Percentiles rank a stretch among this genome's conserved stretches.
Evolutionary conservation across 2,113 vertebrate species (phyloP).

Genomic region (Falcunculus frontatus): DNA sequence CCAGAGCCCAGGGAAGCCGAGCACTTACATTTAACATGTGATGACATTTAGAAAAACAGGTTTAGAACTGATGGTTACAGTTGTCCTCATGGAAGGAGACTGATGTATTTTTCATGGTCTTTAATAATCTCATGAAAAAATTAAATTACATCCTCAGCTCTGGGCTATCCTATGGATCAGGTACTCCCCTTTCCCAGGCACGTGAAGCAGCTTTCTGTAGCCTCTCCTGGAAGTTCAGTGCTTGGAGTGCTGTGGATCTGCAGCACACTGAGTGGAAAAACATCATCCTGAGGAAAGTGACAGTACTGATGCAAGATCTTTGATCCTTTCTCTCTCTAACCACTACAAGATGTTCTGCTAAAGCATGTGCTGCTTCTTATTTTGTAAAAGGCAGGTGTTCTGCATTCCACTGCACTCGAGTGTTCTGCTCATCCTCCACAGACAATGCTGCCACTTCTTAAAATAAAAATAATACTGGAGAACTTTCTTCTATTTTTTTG

Average conservation of each 20-base stretch:
- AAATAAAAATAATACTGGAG: not conserved
- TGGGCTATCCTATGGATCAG: not conserved
- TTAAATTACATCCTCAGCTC: not conserved
- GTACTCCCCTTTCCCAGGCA: not conserved
- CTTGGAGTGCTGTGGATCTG: not conserved
- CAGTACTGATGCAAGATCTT: not conserved
- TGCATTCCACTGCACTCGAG: not conserved
- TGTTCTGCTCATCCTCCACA: not conserved
- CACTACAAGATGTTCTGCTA: not conserved
- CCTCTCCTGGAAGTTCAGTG: not conserved
- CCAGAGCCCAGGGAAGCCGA: not conserved
- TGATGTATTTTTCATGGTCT: not conserved
- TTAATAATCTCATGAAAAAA: slow-evolving; percentile 5
- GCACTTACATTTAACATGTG: not conserved
- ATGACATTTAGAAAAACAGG: not conserved
- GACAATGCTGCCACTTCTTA: not conserved
- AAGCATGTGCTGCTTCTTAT: not conserved
- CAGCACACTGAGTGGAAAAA: not conserved
- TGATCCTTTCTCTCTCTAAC: not conserved
- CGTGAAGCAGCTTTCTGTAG: not conserved
- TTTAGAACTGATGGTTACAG: not conserved
- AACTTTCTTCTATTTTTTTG: not conserved
- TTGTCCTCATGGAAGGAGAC: not conserved
- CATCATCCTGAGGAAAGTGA: not conserved
- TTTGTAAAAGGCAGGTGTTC: not conserved